These are phyloP conservation scores for Crotalus tigris DNA, from an alignment of 2,113 vertebrate genomes.

Conservation along the genomic window DNA sequence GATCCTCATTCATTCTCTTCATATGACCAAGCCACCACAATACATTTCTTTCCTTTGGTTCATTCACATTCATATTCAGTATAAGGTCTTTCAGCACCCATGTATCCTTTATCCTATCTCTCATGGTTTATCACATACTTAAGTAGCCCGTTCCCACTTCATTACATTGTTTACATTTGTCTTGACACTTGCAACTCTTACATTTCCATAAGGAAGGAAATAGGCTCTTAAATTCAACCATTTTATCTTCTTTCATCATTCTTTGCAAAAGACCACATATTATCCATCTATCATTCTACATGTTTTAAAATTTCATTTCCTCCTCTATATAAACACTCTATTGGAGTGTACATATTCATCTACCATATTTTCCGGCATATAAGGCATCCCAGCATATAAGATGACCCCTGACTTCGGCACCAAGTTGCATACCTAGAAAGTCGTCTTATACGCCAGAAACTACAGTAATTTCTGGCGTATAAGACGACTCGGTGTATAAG, in stretches of 20 bases:
- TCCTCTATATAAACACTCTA: not conserved
- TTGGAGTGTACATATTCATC: not conserved
- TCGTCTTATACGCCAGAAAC: too few species aligned
- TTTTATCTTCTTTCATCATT: not conserved
- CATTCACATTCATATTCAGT: not conserved
- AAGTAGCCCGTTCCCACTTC: not conserved
- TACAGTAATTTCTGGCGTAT: too few species aligned
- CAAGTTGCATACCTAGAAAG: too few species aligned
- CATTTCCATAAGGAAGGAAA: not conserved
- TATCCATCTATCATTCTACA: not conserved
- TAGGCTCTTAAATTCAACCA: not conserved
- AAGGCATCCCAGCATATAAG: too few species aligned
- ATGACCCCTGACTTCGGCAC: too few species aligned
- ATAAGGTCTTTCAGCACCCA: not conserved
- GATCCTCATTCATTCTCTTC: not conserved
- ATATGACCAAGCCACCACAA: not conserved
- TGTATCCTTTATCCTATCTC: not conserved
- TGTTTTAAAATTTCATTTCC: not conserved
- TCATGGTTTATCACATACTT: not conserved
- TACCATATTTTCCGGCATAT: not conserved
- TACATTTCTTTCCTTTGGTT: not conserved
- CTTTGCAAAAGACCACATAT: not conserved
- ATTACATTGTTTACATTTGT: not conserved
- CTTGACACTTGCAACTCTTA: too few species aligned
- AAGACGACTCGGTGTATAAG: too few species aligned